phyloP scores from a whole-genome alignment of 1,140 invertebrate genomes.

The Papilio xuthus region DNA sequence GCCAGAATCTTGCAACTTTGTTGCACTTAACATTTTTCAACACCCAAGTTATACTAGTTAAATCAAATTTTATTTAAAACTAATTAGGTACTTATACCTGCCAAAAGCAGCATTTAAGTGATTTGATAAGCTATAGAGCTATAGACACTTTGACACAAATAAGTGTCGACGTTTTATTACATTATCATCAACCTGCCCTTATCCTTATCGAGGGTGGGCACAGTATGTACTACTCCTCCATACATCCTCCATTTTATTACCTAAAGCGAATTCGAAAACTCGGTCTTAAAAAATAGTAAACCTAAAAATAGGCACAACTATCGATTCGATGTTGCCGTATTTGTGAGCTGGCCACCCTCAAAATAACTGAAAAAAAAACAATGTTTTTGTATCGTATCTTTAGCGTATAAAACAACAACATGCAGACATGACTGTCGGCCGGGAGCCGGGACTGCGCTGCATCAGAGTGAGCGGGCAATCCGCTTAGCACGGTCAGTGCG shows the following conservation, averaged over 20 bases:
- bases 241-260: no score
- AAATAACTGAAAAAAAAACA: not conserved
- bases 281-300: no score
- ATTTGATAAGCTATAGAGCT: no score
- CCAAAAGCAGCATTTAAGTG: no score
- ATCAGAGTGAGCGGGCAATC: constrained; percentile 70
- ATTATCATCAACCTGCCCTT: no score
- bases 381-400: constrained; percentile 6
- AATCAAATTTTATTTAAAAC: not conserved
- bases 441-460: constrained; percentile 47
- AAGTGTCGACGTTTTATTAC: no score
- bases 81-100: not conserved
- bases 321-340: not conserved
- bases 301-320: not conserved
- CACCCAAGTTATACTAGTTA: not conserved
- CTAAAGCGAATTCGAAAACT: no score
- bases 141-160: no score
- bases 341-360: not conserved
- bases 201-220: no score
- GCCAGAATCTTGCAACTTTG: not conserved
- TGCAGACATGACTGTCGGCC: constrained; percentile 19
- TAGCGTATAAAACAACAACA: constrained; percentile 20
- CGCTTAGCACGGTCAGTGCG: constrained; percentile 77
- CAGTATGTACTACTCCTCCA: no score
- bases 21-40: not conserved